These are phyloP conservation scores for Cydia strobilella DNA, from an alignment of 1,140 invertebrate genomes.

Conservation along the genomic window DNA sequence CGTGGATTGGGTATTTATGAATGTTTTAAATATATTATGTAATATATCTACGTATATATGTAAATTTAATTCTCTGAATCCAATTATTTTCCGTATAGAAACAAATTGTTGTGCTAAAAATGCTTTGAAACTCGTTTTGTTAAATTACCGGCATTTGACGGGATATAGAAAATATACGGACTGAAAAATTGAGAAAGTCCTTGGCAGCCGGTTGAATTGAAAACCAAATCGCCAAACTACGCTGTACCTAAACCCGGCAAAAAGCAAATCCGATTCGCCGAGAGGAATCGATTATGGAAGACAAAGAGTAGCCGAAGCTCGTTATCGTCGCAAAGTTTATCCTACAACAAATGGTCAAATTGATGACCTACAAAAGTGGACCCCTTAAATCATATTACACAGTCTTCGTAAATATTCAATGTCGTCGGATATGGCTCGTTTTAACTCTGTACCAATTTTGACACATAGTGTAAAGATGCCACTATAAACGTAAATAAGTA, in stretches of 20 bases:
- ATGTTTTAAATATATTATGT: too few species aligned
- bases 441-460: too few species aligned
- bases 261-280: neutral
- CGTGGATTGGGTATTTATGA: too few species aligned
- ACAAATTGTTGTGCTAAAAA: too few species aligned
- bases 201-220: neutral
- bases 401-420: constrained; percentile 74
- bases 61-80: too few species aligned
- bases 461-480: too few species aligned
- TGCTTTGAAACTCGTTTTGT: too few species aligned
- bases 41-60: too few species aligned
- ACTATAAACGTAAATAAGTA: too few species aligned
- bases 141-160: too few species aligned
- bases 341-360: constrained; percentile 53
- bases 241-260: neutral
- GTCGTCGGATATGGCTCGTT: too few species aligned
- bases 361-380: constrained; percentile 70
- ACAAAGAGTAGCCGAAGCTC: neutral
- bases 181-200: neutral
- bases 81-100: too few species aligned
- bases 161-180: neutral
- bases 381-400: constrained; percentile 69
- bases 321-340: constrained; percentile 36
- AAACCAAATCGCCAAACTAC: neutral
- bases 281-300: constrained; percentile 3